Base-by-base conservation (phyloP, 2,888 invertebrate genomes). In the Lepidonotus clava region DNA sequence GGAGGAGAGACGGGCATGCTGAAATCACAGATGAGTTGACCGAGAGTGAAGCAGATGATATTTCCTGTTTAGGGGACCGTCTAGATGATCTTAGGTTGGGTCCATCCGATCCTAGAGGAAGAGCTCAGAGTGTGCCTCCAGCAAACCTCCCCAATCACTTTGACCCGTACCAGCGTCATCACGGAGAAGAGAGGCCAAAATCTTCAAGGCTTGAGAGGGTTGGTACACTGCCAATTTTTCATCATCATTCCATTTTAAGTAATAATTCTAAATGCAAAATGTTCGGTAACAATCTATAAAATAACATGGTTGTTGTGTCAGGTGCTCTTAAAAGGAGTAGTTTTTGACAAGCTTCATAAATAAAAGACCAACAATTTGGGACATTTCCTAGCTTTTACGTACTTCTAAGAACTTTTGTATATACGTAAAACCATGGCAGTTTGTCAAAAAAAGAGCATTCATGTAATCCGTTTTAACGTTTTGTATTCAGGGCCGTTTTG, bases 401-500 rank as follows among this genome's bases (percentile, higher is more conserved):
- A 51, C 51, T 14, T 51, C 21, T 51, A 11, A 51, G 51, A 11
- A 21, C 51, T 51, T 51, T 51, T n/a, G n/a, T n/a, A n/a, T n/a
- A n/a, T n/a, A n/a, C n/a, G n/a, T n/a, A n/a, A n/a, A n/a, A n/a
- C n/a, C n/a, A n/a, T n/a, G n/a, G n/a, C n/a, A n/a, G n/a, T n/a
- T n/a, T n/a, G n/a, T n/a, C n/a, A n/a, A n/a, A n/a, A n/a, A n/a
- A n/a, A n/a, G n/a, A n/a, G n/a, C n/a, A n/a, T n/a, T n/a, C n/a
- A n/a, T n/a, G n/a, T n/a, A n/a, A n/a, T n/a, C n/a, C n/a, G n/a
- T n/a, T n/a, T n/a, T n/a, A n/a, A n/a, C 36, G 24, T 46, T 83
- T 83, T 38, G 66, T 56, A 89, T 87, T 21, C 89, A 92, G 91
- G 91, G 91, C 6, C 91, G 91, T 40, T 92, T 92, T 88, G 90